Conservation (phyloP, 2,797 vertebrate species). For the Clarias platycephalus region DNA sequence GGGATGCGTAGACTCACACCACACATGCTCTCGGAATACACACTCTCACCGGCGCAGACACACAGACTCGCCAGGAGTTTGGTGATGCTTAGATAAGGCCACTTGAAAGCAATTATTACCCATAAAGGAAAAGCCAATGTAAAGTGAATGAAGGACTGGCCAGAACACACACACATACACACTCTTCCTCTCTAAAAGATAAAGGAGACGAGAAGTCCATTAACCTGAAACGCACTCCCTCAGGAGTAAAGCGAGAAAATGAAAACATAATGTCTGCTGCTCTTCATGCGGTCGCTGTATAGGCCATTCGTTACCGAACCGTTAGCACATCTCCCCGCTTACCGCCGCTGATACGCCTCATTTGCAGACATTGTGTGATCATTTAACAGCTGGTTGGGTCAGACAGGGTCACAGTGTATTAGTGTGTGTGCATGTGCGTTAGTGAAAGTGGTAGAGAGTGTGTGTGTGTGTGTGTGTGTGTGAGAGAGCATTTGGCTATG, state of each 20-base stretch:
- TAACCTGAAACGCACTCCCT: constrained; percentile 16
- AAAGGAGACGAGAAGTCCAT: constrained; percentile 26
- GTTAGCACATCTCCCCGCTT: constrained; percentile 20
- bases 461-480: not conserved
- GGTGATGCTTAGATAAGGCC: constrained; percentile 68
- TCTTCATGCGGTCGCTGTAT: not conserved
- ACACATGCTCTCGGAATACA: not conserved
- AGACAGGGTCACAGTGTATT: not conserved
- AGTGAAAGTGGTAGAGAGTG: not conserved
- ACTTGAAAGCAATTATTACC: constrained; percentile 71
- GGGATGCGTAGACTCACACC: not conserved
- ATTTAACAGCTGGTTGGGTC: constrained; percentile 40
- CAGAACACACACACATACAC: constrained; percentile 19
- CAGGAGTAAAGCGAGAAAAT: constrained; percentile 7
- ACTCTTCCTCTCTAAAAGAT: constrained; percentile 1
- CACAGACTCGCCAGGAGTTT: constrained; percentile 44
- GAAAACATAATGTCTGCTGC: not conserved
- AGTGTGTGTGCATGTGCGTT: not conserved
- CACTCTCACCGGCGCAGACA: constrained; percentile 17
- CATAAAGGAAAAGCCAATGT: constrained; percentile 71
- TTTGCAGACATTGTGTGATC: not conserved
- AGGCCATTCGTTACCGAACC: constrained; percentile 3
- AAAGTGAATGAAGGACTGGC: constrained; percentile 51
- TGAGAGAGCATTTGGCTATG: not conserved
- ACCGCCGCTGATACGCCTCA: constrained; percentile 22